Evolutionary conservation across 2,888 invertebrate genomes (phyloP), one percentile per base, ranked within the genome.

Genomic region (Drosophila lacicola): DNA sequence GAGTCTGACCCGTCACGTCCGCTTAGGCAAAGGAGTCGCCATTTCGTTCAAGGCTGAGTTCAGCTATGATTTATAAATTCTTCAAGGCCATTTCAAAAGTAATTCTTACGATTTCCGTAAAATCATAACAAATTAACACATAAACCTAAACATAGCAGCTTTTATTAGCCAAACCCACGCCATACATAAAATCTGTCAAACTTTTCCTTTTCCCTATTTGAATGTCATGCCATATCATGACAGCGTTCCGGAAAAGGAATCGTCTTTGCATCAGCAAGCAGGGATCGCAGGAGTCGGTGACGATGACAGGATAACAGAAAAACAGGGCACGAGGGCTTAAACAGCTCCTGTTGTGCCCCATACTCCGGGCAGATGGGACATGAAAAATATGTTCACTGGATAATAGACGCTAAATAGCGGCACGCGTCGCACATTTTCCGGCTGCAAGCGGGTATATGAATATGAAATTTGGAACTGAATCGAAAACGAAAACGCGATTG

Each of bases 351-450:
- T 34, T n/a, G 10, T 34, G 14, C 19, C 14, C 42, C 19, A 39
- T 33, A 11, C 14, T 14, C 1, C 13, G 29, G 46, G 39, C 41
- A 44, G 57, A 47, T 46, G 62, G 78, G 87, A 89, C 79, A 70
- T 61, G 75, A 57, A 81, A 82, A 90, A 90, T 89, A 90, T 90
- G 90, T 75, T 88, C 79, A 67, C 78, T 79, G 84, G 81, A 90
- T 92, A 92, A 92, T 91, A 89, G 90, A 87, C 84, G 88, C 92
- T 92, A 92, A 92, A 92, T 91, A 91, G 89, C 84, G 90, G 70
- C 92, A 92, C 92, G 92, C 90, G 91, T 82, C 90, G 63, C 70
- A 77, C 72, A 81, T 80, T 89, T 88, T 75, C 88, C 87, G 83
- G 75, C 70, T 64, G 50, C 56, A 25, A 56, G 72, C 34, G 42